A percentile compares a stretch with the other conserved stretches of the same genome.
Evolutionary conservation across 2,797 vertebrate genomes (phyloP).

Genomic region (Pangasius krempfi): DNA sequence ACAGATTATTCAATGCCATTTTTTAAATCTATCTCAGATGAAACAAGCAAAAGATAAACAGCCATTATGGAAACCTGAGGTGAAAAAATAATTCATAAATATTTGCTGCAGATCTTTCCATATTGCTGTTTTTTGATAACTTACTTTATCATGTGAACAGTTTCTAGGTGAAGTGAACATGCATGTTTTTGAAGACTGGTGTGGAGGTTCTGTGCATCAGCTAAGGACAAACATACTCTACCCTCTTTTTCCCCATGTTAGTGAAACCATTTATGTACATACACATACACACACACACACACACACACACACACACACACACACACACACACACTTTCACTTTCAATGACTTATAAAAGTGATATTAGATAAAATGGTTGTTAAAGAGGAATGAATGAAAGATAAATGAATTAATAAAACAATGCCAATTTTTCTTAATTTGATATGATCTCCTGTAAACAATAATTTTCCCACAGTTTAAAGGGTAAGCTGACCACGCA

Average conservation of each 20-base stretch:
- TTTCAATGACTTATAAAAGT: no score
- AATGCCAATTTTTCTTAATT: no score
- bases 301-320: no score
- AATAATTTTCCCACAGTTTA: no score
- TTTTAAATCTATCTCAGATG: background rate
- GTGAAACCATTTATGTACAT: background rate
- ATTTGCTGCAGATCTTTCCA: background rate
- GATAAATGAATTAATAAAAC: no score
- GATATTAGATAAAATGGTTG: no score
- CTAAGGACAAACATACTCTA: constrained; percentile 1
- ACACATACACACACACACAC: background rate
- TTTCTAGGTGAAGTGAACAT: constrained; percentile 30
- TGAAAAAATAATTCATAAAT: background rate
- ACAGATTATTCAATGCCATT: background rate
- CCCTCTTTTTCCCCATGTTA: constrained; percentile 33
- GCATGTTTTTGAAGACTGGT: constrained; percentile 44
- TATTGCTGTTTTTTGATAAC: background rate
- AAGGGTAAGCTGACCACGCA: no score
- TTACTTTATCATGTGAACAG: background rate
- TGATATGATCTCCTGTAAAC: no score
- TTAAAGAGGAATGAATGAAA: no score
- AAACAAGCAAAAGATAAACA: background rate
- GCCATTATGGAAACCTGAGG: constrained; percentile 8
- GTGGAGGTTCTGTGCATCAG: constrained; percentile 21
- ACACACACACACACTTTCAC: background rate